Conservation (phyloP, 2,113 vertebrate genomes). For the Sylvilagus bachmani region DNA sequence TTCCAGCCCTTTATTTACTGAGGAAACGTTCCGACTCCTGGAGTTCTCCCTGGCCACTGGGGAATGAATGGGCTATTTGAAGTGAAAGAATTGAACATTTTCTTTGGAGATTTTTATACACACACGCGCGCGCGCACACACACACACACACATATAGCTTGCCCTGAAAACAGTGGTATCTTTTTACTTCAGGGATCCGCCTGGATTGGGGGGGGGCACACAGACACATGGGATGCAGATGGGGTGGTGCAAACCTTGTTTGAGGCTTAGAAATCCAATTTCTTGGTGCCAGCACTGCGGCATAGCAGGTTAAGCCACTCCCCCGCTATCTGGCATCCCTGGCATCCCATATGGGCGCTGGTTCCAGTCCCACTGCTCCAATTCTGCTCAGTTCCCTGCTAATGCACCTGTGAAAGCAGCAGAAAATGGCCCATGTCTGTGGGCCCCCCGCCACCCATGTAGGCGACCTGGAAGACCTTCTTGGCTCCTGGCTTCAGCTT, state of each 20-base stretch:
- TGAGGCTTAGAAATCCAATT: not conserved
- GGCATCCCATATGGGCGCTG: too few species aligned
- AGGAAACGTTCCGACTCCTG: conserved; percentile 77
- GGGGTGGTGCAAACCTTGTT: not conserved
- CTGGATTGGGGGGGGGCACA: not conserved
- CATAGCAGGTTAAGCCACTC: too few species aligned
- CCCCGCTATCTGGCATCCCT: too few species aligned
- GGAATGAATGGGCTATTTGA: conserved; percentile 80
- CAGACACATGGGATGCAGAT: not conserved
- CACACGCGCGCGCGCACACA: too few species aligned
- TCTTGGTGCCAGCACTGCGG: not conserved
- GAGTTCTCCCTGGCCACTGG: conserved; percentile 70
- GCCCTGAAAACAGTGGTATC: not conserved
- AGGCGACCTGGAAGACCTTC: too few species aligned
- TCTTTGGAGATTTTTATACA: conserved; percentile 14
- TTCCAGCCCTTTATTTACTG: conserved; percentile 81
- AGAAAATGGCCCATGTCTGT: too few species aligned
- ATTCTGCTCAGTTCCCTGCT: too few species aligned
- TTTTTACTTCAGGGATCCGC: not conserved
- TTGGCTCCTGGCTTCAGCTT: too few species aligned
- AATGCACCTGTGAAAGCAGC: too few species aligned
- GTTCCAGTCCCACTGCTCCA: too few species aligned
- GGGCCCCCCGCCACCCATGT: too few species aligned
- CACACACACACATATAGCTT: too few species aligned
- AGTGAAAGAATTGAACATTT: conserved; percentile 79